phyloP scores from a whole-genome alignment of 2,797 vertebrate genomes.

The Hypotaenidia philippensis region DNA sequence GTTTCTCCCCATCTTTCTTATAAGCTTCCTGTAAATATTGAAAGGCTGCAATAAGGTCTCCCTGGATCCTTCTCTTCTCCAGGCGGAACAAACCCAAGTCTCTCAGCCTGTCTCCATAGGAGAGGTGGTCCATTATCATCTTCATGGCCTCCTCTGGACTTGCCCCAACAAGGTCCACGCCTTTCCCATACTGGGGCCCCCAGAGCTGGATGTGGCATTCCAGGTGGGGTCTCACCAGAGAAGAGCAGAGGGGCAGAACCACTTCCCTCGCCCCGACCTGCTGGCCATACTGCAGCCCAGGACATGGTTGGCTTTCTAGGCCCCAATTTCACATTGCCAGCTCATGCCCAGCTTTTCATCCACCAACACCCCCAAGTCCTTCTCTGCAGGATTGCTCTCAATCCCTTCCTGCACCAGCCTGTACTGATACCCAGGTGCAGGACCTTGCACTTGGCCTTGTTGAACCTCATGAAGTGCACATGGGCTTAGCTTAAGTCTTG shows the following conservation, averaged over 20 bases:
- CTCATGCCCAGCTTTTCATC: neutral
- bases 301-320: neutral
- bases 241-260: neutral
- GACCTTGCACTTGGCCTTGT: neutral
- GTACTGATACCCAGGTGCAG: neutral
- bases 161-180: neutral
- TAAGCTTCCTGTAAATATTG: neutral
- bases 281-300: neutral
- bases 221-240: neutral
- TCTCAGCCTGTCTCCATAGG: neutral
- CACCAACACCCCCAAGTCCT: neutral
- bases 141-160: neutral
- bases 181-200: neutral
- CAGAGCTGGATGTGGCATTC: neutral
- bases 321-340: neutral
- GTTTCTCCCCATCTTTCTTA: neutral
- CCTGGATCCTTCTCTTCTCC: neutral
- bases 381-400: neutral
- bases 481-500: neutral
- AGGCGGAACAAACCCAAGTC: neutral
- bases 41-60: fast-evolving
- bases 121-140: neutral
- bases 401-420: neutral
- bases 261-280: neutral
- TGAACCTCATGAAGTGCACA: neutral